These are phyloP conservation scores for Zaprionus ornatus DNA, from an alignment of 1,140 invertebrate genomes.

Conservation along the genomic window DNA sequence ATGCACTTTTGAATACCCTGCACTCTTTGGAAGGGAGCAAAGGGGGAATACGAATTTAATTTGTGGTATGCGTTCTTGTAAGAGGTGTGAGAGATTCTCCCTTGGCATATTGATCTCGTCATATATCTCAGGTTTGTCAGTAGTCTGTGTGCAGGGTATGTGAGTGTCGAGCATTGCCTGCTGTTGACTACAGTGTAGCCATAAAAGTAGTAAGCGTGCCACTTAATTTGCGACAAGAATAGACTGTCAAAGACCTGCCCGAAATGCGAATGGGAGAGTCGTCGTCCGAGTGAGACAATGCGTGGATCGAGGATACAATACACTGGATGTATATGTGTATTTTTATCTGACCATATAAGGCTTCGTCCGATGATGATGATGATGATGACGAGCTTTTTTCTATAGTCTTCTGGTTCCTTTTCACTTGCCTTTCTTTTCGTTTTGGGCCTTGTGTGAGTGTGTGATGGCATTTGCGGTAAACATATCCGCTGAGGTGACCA, in stretches of 20 bases:
- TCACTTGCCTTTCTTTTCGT: constrained; percentile 6
- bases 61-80: not conserved
- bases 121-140: not conserved
- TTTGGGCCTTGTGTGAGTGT: not conserved
- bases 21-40: not conserved
- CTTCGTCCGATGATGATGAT: constrained; percentile 31
- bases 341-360: constrained; percentile 39
- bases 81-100: no score
- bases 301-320: constrained; percentile 34
- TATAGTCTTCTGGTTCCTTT: not conserved
- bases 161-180: not conserved
- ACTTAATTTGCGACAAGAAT: constrained; percentile 53
- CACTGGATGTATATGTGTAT: not conserved
- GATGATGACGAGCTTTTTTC: constrained; percentile 6
- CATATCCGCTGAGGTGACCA: constrained; percentile 74
- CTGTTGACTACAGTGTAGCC: constrained; percentile 35
- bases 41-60: not conserved
- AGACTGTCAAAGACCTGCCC: constrained; percentile 42
- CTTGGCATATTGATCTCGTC: not conserved
- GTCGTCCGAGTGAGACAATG: constrained; percentile 38
- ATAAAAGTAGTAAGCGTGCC: constrained; percentile 70
- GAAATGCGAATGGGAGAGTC: constrained; percentile 47
- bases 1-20: constrained; percentile 53
- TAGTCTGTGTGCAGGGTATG: not conserved
- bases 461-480: constrained; percentile 71